These are phyloP conservation scores for Rhodophaea formosa DNA, from an alignment of 2,888 invertebrate species.

Conservation along the genomic window DNA sequence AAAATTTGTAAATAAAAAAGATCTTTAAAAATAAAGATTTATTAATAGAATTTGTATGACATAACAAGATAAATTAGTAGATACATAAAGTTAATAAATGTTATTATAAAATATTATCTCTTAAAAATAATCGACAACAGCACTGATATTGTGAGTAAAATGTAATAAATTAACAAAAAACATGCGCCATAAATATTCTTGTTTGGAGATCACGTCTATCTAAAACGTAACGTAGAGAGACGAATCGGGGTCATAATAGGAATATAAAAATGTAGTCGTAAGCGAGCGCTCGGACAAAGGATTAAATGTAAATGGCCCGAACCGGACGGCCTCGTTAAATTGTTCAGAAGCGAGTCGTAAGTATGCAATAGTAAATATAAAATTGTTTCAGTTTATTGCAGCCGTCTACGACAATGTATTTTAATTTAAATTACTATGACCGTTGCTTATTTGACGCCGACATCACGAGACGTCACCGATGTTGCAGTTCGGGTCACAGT, in stretches of 20 bases:
- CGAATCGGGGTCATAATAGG: conserved; percentile 26
- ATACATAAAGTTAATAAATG: conserved; percentile 31
- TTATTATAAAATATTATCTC: conserved; percentile 21
- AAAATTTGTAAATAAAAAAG: conserved; percentile 25
- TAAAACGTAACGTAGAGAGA: conserved; percentile 26
- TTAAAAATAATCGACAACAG: conserved; percentile 23
- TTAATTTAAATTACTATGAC: too few species aligned
- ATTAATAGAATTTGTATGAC: conserved; percentile 42
- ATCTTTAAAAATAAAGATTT: conserved; percentile 36
- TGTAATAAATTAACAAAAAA: conserved; percentile 25
- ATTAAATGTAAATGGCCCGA: conserved; percentile 20
- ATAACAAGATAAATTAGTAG: conserved; percentile 49
- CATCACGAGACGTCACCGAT: conserved; percentile 64
- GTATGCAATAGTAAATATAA: conserved; percentile 21
- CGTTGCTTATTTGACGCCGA: conserved; percentile 61
- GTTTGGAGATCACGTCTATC: conserved; percentile 29
- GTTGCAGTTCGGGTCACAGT: conserved; percentile 62
- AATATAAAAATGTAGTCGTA: conserved; percentile 24
- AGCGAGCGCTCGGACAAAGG: conserved; percentile 15
- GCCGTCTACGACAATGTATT: conserved; percentile 19
- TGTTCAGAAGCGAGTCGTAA: conserved; percentile 26
- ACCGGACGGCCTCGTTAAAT: conserved; percentile 25
- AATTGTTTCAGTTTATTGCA: conserved; percentile 22
- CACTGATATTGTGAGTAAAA: conserved; percentile 18
- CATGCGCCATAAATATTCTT: conserved; percentile 12